Conservation (phyloP, 1,140 invertebrate species). For the Zaprionus inermis region DNA sequence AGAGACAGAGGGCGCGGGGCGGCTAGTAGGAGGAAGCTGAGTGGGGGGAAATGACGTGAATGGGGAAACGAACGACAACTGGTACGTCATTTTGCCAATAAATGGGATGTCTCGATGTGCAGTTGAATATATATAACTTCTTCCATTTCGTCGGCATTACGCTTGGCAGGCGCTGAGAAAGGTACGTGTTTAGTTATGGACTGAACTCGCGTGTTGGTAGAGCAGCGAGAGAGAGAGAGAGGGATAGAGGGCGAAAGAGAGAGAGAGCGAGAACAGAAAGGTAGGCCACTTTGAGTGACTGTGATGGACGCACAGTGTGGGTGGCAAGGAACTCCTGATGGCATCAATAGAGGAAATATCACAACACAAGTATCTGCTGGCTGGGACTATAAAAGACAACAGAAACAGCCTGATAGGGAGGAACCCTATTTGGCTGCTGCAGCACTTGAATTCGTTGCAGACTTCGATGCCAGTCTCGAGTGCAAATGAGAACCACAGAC, state of each 20-base stretch:
- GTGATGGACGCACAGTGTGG: constrained; percentile 61
- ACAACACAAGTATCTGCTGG: constrained; percentile 53
- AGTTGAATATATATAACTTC: constrained; percentile 27
- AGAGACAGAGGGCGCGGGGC: neutral
- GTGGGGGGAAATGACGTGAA: neutral
- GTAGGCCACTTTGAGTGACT: constrained; percentile 57
- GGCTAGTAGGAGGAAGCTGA: neutral
- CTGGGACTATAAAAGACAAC: constrained; percentile 66
- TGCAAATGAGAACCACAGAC: constrained; percentile 73
- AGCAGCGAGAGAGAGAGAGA: neutral
- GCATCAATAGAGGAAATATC: constrained; percentile 75
- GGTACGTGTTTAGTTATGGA: constrained; percentile 64
- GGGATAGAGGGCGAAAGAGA: constrained; percentile 1
- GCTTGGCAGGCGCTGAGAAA: constrained; percentile 67
- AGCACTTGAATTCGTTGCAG: constrained; percentile 54
- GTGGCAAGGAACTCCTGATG: constrained; percentile 3
- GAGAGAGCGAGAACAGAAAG: constrained; percentile 14
- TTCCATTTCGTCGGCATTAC: constrained; percentile 45
- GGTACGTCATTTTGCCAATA: constrained; percentile 63
- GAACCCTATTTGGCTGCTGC: too few species aligned
- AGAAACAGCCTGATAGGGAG: constrained; percentile 4
- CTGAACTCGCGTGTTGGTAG: neutral
- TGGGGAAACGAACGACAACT: neutral
- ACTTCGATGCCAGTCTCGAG: constrained; percentile 51
- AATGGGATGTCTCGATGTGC: constrained; percentile 46